Base-by-base conservation (phyloP, 2,113 vertebrate genomes). In the Planiliza haematocheilus region DNA sequence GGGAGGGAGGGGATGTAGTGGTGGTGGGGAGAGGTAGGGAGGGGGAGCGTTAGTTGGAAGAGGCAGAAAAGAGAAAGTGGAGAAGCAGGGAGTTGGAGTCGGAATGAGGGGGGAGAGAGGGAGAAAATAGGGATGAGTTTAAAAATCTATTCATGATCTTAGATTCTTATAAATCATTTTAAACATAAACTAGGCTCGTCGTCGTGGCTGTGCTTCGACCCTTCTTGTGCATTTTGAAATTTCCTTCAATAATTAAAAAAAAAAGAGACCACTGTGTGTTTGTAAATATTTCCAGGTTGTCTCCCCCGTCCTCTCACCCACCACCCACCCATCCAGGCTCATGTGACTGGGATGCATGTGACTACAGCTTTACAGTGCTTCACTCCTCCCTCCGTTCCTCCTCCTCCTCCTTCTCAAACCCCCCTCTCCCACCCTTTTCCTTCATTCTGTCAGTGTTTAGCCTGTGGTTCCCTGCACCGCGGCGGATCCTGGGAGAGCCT, bases 231-330 rank as follows among this genome's bases (percentile, higher is more conserved):
- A 17, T 81, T 41, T 41, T 51, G 6, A 73, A 43, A 56, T 77
- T 58, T 74, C 48, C 20, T 39, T 45, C 52, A 61, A 41, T 53
- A 80, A 85, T 76, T 59, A 74, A 30, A 30, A 30, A 30, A 70
- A 59, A 63, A 60, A 68, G 58, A 67, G 73, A 82, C 62, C 53
- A 70, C 69, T 72, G 80, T 70, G 72, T 89, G 89, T 84, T 86
- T 87, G 86, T 91, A 93, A 92, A 91, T 83, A 85, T 83, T 83
- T 87, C 85, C 86, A 87, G 79, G 58, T 74, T 84, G 71, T 74
- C 77, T 89, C 85, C 85, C 62, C 74, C 81, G 42, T 74, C 68
- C 64, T 55, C 67, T 20, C 78, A 66, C 72, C 69, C 75, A 46
- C 83, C 58, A 63, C 37, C 64, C 45, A 55, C 50, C 79, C 67